A percentile compares a stretch with the other conserved stretches of the same genome.
Conservation (phyloP, 2,113 vertebrate genomes). For the Muntiacus reevesi region DNA sequence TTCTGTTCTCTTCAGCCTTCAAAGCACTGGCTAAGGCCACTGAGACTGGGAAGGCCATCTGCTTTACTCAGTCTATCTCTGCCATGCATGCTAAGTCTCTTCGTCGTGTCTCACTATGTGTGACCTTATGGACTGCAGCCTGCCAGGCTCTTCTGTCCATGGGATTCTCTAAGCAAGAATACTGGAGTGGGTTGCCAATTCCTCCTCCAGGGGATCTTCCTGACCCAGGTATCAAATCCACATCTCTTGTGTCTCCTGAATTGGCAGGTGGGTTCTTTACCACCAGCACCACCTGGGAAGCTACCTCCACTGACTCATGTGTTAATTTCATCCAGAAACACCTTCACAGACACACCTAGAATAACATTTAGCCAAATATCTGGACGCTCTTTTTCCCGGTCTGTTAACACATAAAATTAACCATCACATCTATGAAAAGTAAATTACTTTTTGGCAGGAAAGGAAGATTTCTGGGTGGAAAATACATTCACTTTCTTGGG, state of each 20-base stretch:
- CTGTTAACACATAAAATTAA: neutral
- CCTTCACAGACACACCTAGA: neutral
- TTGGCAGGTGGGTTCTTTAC: neutral
- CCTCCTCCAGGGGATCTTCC: neutral
- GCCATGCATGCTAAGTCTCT: neutral
- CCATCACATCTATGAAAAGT: neutral
- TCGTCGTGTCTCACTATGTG: rapidly evolving
- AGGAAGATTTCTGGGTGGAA: neutral
- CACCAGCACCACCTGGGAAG: neutral
- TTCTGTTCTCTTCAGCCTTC: neutral
- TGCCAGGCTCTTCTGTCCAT: neutral
- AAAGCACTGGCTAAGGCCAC: neutral
- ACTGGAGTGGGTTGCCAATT: neutral
- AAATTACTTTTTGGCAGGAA: neutral
- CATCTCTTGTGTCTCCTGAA: neutral
- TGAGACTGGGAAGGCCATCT: neutral
- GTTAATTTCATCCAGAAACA: neutral
- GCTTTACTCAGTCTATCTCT: neutral
- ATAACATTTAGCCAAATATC: neutral
- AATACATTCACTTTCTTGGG: neutral
- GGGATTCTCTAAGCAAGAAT: neutral
- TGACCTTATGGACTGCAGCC: neutral
- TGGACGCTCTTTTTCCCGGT: neutral
- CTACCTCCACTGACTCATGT: neutral
- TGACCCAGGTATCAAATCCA: neutral